phyloP scores from a whole-genome alignment of 23 tunicate species.

The Aplidium turbinatum region DNA sequence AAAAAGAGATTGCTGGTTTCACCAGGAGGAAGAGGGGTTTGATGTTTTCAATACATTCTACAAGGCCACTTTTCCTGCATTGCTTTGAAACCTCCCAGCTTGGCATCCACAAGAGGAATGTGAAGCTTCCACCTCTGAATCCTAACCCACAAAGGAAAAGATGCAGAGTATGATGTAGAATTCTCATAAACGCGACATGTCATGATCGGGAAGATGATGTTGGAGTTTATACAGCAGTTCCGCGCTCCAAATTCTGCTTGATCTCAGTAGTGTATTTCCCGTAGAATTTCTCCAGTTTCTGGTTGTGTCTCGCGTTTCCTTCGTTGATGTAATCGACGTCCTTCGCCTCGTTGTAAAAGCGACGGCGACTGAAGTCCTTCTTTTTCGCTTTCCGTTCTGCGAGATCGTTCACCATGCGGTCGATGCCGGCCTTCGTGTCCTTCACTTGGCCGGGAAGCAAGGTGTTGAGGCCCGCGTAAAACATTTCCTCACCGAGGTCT shows the following conservation, averaged over 20 bases:
- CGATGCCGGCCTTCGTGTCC: slow-evolving; percentile 79
- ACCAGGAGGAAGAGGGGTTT: too few relatives aligned
- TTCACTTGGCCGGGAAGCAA: slow-evolving; percentile 75
- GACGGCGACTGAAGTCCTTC: slow-evolving; percentile 73
- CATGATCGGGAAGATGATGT: too few relatives aligned
- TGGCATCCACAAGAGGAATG: too few relatives aligned
- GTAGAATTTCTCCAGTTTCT: slow-evolving; percentile 78
- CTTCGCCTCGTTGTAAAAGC: slow-evolving; percentile 62
- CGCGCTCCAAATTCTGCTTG: slow-evolving; percentile 92
- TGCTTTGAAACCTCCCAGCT: too few relatives aligned
- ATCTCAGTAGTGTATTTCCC: slow-evolving; percentile 94
- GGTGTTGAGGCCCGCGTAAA: slow-evolving; percentile 89
- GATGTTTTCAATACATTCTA: too few relatives aligned
- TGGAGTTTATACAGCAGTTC: slow-evolving; percentile 91
- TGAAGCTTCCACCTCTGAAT: too few relatives aligned
- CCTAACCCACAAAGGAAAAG: too few relatives aligned
- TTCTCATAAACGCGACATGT: too few relatives aligned
- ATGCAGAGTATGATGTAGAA: too few relatives aligned
- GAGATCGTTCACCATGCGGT: slow-evolving; percentile 82
- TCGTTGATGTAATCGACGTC: slow-evolving; percentile 96
- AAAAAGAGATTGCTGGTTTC: too few relatives aligned
- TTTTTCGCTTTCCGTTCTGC: slow-evolving; percentile 67
- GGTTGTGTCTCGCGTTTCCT: slow-evolving; percentile 75
- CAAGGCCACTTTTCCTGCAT: too few relatives aligned
- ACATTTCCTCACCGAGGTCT: slow-evolving; percentile 82